Evolutionary conservation across 2,113 vertebrate species (phyloP).

Genomic region (Eubucco bourcierii): DNA sequence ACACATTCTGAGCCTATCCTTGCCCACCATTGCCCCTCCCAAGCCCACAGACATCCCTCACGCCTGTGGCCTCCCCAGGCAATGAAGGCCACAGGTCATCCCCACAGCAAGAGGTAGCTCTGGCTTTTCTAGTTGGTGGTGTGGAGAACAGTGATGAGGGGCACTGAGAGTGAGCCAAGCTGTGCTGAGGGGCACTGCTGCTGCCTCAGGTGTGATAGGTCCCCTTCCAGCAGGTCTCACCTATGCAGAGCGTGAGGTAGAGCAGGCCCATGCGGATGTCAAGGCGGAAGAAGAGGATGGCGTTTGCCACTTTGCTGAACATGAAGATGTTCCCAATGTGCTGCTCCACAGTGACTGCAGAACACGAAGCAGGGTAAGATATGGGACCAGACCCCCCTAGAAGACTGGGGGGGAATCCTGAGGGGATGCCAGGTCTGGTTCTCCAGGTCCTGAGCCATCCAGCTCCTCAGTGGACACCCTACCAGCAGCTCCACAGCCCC

Average conservation of each 20-base stretch:
- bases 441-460: neutral
- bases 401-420: neutral
- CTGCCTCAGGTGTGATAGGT: accelerated
- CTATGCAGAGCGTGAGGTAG: slow-evolving; percentile 88
- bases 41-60: accelerated
- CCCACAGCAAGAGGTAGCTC: neutral
- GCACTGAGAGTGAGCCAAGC: accelerated
- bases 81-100: accelerated
- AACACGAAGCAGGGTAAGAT: neutral
- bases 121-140: accelerated
- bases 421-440: neutral
- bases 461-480: neutral
- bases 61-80: neutral
- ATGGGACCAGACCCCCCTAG: neutral
- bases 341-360: slow-evolving; percentile 90
- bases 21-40: accelerated
- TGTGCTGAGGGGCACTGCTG: accelerated
- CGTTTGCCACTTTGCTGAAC: slow-evolving; percentile 96
- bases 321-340: slow-evolving; percentile 94
- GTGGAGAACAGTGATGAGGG: accelerated
- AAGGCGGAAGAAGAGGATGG: slow-evolving; percentile 94
- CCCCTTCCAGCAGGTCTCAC: slow-evolving; percentile 67
- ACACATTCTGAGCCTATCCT: neutral
- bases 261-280: slow-evolving; percentile 92
- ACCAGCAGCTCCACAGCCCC: accelerated